Percentiles rank a stretch among this genome's conserved stretches.
Conservation (phyloP, 2,113 vertebrate genomes). For the Xiphias gladius region DNA sequence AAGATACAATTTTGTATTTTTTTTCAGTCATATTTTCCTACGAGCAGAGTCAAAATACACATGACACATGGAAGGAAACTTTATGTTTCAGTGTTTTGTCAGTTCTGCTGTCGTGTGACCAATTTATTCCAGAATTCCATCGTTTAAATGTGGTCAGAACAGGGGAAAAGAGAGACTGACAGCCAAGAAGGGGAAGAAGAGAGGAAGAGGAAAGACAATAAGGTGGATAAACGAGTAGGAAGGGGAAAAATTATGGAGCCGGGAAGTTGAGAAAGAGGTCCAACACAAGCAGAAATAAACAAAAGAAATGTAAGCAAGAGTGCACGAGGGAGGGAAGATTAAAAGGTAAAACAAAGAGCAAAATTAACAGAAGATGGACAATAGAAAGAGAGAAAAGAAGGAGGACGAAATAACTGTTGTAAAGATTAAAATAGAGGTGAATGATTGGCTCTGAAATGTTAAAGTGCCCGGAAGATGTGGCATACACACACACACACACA, state of each 20-base stretch:
- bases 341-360: slow-evolving; percentile 33
- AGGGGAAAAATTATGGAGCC: neutral
- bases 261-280: too few species aligned
- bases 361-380: neutral
- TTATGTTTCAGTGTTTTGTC: neutral
- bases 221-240: neutral
- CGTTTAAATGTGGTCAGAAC: neutral
- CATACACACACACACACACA: slow-evolving; percentile 33
- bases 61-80: neutral
- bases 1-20: neutral
- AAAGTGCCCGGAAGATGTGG: slow-evolving; percentile 56
- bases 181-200: neutral
- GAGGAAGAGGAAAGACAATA: neutral
- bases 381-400: neutral
- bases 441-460: slow-evolving; percentile 63
- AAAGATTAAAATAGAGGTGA: slow-evolving; percentile 56
- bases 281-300: neutral
- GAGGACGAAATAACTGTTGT: neutral
- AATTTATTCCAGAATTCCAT: neutral
- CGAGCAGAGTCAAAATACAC: neutral
- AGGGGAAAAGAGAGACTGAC: neutral
- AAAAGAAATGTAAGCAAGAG: neutral
- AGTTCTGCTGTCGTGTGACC: neutral
- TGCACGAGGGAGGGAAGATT: neutral
- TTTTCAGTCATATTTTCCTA: too few species aligned